These are phyloP conservation scores for Lasioglossum villosulum DNA, from an alignment of 2,888 invertebrate species.

Conservation along the genomic window DNA sequence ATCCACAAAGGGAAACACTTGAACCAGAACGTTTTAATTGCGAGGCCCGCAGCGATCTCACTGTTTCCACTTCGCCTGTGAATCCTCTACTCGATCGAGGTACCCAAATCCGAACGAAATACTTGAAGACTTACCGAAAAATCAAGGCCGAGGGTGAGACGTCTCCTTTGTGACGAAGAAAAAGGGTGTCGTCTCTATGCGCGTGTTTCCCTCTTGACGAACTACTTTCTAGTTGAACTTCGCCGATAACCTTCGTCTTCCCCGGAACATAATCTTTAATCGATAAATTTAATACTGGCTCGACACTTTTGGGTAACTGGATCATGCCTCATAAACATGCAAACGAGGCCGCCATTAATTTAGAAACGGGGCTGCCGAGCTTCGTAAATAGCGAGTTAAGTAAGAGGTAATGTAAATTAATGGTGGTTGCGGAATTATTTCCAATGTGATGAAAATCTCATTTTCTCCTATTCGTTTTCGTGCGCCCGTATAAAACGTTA, in stretches of 20 bases:
- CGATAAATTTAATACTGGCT: conserved; percentile 78
- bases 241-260: background rate
- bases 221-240: conserved; percentile 8
- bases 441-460: background rate
- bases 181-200: conserved; percentile 21
- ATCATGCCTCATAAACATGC: conserved; percentile 42
- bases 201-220: conserved; percentile 36
- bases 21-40: conserved; percentile 83
- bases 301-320: conserved; percentile 41
- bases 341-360: conserved; percentile 44
- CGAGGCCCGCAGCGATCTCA: conserved; percentile 76
- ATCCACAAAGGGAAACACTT: conserved; percentile 80
- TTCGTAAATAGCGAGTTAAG: conserved; percentile 9
- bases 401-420: conserved; percentile 17
- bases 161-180: conserved; percentile 33
- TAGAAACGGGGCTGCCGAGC: conserved; percentile 22
- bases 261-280: conserved; percentile 71
- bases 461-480: background rate
- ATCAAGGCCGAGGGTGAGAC: conserved; percentile 59
- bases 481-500: background rate
- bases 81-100: conserved; percentile 57
- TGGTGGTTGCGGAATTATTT: background rate
- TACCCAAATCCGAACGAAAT: conserved; percentile 54
- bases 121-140: conserved; percentile 72
- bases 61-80: conserved; percentile 79